Percentiles rank a stretch among this genome's conserved stretches.
Conservation (phyloP, 2,888 invertebrate genomes). For the Eristalinus aeneus region DNA sequence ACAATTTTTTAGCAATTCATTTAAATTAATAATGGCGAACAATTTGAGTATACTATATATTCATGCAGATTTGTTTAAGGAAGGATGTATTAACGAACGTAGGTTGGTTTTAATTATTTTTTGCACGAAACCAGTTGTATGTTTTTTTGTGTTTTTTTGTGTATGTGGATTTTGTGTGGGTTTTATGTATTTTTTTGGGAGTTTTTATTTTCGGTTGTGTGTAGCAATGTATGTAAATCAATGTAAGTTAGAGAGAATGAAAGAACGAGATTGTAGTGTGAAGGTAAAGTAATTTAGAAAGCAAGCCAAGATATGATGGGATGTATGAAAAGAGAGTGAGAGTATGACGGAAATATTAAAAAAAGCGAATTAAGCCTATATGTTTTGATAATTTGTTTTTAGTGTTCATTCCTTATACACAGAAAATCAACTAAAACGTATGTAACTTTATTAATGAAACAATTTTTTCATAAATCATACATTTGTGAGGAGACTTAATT, state of each 20-base stretch:
- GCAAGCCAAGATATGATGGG: conserved; percentile 48
- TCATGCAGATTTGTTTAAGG: conserved; percentile 53
- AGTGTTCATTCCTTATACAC: no score
- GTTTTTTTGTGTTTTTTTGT: conserved; percentile 15
- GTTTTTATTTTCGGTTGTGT: conserved; percentile 30
- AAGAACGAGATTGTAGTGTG: background rate
- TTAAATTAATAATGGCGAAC: conserved; percentile 27
- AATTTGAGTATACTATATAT: conserved; percentile 14
- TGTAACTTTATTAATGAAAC: no score
- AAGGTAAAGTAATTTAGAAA: conserved; percentile 50
- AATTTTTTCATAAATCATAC: no score
- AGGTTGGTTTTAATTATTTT: background rate
- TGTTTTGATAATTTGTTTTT: conserved; percentile 11
- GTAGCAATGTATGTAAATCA: conserved; percentile 39
- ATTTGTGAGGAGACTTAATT: no score
- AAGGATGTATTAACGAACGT: conserved; percentile 57
- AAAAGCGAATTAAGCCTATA: conserved; percentile 19
- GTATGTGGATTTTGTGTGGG: conserved; percentile 20
- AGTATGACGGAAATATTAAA: background rate
- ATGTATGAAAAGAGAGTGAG: conserved; percentile 8
- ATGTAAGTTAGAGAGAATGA: conserved; percentile 41
- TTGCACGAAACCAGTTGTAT: background rate
- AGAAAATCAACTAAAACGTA: no score
- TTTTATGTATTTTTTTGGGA: background rate
- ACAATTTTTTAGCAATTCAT: background rate